Conservation (phyloP, 2,888 invertebrate genomes). For the Agrotis exclamationis region DNA sequence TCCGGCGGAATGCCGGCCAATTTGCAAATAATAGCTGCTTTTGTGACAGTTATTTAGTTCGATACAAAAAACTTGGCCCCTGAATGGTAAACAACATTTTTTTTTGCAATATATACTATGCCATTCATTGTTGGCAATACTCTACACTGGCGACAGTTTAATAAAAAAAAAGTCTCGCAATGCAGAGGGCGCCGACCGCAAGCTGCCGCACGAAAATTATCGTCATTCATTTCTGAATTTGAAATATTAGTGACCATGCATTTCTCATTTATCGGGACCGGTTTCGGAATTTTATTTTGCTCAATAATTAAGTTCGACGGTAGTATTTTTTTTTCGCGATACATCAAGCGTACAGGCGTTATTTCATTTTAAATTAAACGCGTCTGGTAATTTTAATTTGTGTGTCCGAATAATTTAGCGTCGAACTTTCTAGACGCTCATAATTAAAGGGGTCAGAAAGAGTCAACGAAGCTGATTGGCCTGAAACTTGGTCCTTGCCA, state of each 20-base stretch:
- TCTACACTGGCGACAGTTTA: conserved; percentile 1
- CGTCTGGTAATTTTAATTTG: conserved; percentile 37
- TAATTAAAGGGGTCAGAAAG: conserved; percentile 74
- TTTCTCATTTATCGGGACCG: conserved; percentile 63
- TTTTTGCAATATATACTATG: conserved; percentile 38
- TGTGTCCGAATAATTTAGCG: conserved; percentile 56
- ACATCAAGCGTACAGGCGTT: conserved; percentile 33
- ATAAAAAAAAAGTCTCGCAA: conserved; percentile 39
- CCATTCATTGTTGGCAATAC: conserved; percentile 54
- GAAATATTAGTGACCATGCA: conserved; percentile 67
- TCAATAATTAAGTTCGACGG: conserved; percentile 50
- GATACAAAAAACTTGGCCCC: conserved; percentile 63
- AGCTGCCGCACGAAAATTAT: conserved; percentile 42
- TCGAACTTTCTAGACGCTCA: conserved; percentile 79
- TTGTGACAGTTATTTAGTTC: conserved; percentile 41
- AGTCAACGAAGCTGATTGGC: conserved; percentile 77
- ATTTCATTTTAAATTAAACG: conserved; percentile 51
- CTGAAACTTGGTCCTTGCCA: conserved; percentile 74
- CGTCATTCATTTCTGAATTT: conserved; percentile 62
- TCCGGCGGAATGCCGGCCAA: conserved; percentile 40
- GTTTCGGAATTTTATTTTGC: conserved; percentile 57
- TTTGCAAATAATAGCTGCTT: conserved; percentile 58
- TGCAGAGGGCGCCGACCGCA: conserved; percentile 63
- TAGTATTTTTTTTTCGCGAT: conserved; percentile 48
- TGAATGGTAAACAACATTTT: conserved; percentile 58